Evolutionary conservation across 2,888 invertebrate species (phyloP).

Genomic region (Ptycholaimellus sp.): DNA sequence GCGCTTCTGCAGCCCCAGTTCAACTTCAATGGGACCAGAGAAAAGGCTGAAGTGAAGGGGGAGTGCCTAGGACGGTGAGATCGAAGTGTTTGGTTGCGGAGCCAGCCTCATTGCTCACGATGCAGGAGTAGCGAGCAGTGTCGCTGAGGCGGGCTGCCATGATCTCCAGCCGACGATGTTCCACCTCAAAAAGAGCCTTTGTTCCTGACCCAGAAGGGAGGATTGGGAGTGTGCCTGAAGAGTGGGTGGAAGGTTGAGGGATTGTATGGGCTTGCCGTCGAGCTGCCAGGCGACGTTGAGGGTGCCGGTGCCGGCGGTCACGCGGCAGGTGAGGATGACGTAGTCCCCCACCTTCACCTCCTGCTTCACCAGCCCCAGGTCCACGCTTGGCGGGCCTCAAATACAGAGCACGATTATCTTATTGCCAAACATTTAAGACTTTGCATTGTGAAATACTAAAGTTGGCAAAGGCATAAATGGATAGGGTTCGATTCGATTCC

Average conservation of each 20-base stretch:
- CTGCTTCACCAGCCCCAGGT: constrained; percentile 8
- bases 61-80: constrained; percentile 36
- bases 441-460: too few species aligned
- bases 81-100: constrained; percentile 32
- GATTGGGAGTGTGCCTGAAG: constrained; percentile 4
- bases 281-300: constrained; percentile 12
- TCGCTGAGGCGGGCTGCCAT: constrained; percentile 25
- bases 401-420: background rate
- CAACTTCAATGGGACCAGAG: background rate
- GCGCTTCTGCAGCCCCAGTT: constrained; percentile 25
- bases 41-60: background rate
- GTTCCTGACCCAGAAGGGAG: background rate
- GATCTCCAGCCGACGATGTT: constrained; percentile 14
- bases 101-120: constrained; percentile 36
- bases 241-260: constrained; percentile 8
- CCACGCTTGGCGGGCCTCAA: constrained; percentile 18
- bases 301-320: constrained; percentile 22
- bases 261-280: constrained; percentile 11
- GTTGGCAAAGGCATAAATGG: too few species aligned
- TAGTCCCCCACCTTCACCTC: constrained; percentile 23
- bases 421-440: background rate
- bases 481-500: too few species aligned
- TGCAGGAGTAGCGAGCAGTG: constrained; percentile 38
- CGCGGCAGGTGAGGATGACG: constrained; percentile 26
- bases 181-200: constrained; percentile 6